These are phyloP conservation scores for Syngnathus floridae DNA, from an alignment of 2,113 vertebrate species.

Conservation along the genomic window DNA sequence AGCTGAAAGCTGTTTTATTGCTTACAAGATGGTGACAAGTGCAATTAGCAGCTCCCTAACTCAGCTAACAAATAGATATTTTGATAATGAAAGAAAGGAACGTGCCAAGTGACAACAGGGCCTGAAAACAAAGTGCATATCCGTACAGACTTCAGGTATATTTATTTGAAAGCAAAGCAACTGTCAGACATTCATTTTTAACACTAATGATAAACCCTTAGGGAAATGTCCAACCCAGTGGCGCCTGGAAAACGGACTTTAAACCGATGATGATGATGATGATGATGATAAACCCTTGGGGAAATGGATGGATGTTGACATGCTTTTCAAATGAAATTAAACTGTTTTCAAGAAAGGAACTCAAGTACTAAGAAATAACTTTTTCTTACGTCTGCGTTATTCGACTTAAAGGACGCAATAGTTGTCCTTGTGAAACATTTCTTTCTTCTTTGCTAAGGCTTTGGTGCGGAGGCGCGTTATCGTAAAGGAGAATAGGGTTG, in stretches of 20 bases:
- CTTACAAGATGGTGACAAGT: constrained; percentile 60
- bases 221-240: too few relatives aligned
- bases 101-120: constrained; percentile 16
- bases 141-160: too few relatives aligned
- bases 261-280: too few relatives aligned
- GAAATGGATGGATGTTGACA: too few relatives aligned
- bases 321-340: too few relatives aligned
- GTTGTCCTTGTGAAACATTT: background rate
- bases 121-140: background rate
- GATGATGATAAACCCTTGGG: too few relatives aligned
- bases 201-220: too few relatives aligned
- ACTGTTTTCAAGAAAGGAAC: too few relatives aligned
- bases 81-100: constrained; percentile 22
- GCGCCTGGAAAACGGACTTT: too few relatives aligned
- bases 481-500: constrained; percentile 44
- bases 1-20: constrained; percentile 54
- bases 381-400: background rate
- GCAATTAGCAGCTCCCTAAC: constrained; percentile 55
- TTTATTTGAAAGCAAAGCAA: too few relatives aligned
- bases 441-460: background rate
- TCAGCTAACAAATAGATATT: constrained; percentile 36
- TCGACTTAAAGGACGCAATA: background rate
- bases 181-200: too few relatives aligned
- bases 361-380: background rate
- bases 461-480: constrained; percentile 4